phyloP scores from a whole-genome alignment of 1,140 invertebrate genomes.

The Trichoplusia ni region DNA sequence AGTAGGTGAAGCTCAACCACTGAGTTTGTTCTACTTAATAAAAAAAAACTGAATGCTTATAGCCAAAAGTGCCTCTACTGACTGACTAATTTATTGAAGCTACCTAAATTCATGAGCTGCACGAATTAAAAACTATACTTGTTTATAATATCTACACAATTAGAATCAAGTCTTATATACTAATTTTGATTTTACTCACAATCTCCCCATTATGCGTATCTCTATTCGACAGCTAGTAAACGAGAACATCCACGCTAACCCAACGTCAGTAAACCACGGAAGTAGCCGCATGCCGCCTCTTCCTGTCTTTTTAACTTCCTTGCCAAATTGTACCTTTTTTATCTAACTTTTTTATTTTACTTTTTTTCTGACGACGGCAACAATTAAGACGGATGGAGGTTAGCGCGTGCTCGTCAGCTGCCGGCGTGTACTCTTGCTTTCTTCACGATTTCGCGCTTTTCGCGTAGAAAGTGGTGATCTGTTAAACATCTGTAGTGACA shows the following conservation, averaged over 20 bases:
- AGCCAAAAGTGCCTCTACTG: too few species aligned
- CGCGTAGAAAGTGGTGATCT: conserved; percentile 21
- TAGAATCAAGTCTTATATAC: neutral
- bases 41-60: too few species aligned
- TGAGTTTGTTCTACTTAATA: too few species aligned
- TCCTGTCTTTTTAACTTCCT: conserved; percentile 71
- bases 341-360: conserved; percentile 39
- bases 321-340: conserved; percentile 65
- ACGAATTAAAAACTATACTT: too few species aligned
- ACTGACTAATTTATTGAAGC: too few species aligned
- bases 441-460: conserved; percentile 38
- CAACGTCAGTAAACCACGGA: conserved; percentile 60
- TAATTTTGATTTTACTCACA: too few species aligned
- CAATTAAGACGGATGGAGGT: conserved; percentile 32
- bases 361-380: conserved; percentile 39
- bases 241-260: conserved; percentile 42
- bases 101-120: too few species aligned
- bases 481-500: conserved; percentile 25
- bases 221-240: too few species aligned
- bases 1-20: too few species aligned
- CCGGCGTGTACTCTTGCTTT: conserved; percentile 46
- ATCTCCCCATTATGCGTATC: too few species aligned
- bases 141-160: too few species aligned
- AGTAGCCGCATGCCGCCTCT: conserved; percentile 75
- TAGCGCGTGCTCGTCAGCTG: conserved; percentile 55